Evolutionary conservation across 2,888 invertebrate species (phyloP), one percentile per base, ranked within the genome.

Genomic region (Eupithecia inturbata): DNA sequence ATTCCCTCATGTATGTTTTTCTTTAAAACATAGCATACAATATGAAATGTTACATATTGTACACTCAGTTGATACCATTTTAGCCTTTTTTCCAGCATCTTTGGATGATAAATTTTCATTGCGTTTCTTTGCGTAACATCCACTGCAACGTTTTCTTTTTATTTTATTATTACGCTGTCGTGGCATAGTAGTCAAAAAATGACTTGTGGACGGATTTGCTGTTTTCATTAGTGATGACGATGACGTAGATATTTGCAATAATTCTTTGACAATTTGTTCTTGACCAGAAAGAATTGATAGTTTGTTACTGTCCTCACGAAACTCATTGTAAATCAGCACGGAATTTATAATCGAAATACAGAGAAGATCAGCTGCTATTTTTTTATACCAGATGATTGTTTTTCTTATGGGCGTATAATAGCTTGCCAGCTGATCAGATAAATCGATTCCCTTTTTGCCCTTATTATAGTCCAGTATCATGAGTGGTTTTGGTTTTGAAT

Each of bases 181-280:
- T 64, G 64, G 64, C 64, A 64, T 64, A 64, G 64, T 64, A 64
- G 64, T 64, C 64, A 64, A 64, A 64, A 64, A 64, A 64, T 64
- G 64, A 64, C 64, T 64, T 64, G 64, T 64, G 67, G 67, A 67
- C 67, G 67, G 67, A 67, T 67, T 67, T 67, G 67, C 49, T 39
- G 39, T 39, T 39, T 39, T 39, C 39, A 67, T 67, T 67, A 67
- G 67, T 67, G 67, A 67, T 67, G 67, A 67, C 67, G 67, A 67
- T 67, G 67, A 67, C 67, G 67, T 67, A 67, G 67, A 67, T 67
- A 67, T 67, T 67, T 67, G 67, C 67, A 67, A 67, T 67, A 67
- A 67, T 49, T 67, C 67, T 67, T 67, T 67, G 67, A 67, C 67
- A 67, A 67, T 67, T 67, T 67, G 67, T 67, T 67, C 67, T 67